Evolutionary conservation across 2,888 invertebrate genomes (phyloP), one percentile per base, ranked within the genome.

Genomic region (Isoperla grammatica): DNA sequence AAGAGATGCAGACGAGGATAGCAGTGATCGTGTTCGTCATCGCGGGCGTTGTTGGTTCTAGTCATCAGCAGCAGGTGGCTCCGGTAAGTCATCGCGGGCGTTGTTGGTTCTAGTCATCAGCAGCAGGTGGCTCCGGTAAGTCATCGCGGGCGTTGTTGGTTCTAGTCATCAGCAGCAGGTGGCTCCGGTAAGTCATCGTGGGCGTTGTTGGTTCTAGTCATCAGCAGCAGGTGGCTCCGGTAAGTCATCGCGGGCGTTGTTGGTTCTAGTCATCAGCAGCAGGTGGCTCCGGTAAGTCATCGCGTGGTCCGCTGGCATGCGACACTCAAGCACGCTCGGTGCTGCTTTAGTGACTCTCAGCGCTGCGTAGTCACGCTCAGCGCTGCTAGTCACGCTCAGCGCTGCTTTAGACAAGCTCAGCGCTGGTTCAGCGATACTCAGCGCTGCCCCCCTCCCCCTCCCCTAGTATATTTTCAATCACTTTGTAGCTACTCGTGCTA

Each of bases 11-110:
- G 35, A 13, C n/a, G 17, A 29, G 22, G 56, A 23, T 35, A 15
- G 19, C 17, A 17, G 9, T 45, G 45, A 23, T 46, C 45, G 35
- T 43, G 15, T 19, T 23, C 50, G 15, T 43, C 20, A 22, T 40
- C 17, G 56, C 45, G 13, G 5, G 56, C 37, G 12, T 46, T 5
- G 8, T 22, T 2, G 12, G 43, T 37, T 15, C 17, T 23, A 35
- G 45, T 37, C 48, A 56, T 48, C 56, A 46, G 20, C 56, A 13
- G 17, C 17, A 23, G 50, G 50, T 19, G 35, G 37, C 15, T 12
- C 17, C 19, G 56, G 46, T 46, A 37, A 19, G 56, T 19, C 13
- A 29, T 45, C 20, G 56, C 45, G 35, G 5, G 56, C 29, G 12
- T 37, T 9, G 3, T 22, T 5, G 20, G 43, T 37, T 29, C 15